Evolutionary conservation across 2,888 invertebrate genomes (phyloP).

Genomic region (Orthonychiurus folsomi): DNA sequence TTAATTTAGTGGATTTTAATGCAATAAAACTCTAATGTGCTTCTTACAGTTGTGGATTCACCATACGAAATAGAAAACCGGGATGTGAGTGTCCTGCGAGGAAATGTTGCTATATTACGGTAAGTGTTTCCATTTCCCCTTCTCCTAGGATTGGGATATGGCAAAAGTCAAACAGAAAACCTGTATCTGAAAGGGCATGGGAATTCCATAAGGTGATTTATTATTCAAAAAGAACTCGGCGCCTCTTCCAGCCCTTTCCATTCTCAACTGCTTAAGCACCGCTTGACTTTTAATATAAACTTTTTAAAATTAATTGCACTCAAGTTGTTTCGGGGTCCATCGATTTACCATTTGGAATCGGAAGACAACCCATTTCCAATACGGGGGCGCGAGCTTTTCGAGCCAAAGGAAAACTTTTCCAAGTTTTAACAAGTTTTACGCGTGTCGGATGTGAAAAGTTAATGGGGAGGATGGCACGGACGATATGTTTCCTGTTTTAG

Average conservation of each 20-base stretch:
- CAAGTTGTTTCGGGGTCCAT: not conserved
- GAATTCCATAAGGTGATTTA: not conserved
- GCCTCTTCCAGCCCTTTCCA: too few relatives aligned
- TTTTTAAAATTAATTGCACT: not conserved
- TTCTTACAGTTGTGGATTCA: constrained; percentile 61
- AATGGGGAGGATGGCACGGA: not conserved
- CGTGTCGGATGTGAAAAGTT: not conserved
- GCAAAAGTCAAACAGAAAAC: too few relatives aligned
- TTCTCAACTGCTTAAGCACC: too few relatives aligned
- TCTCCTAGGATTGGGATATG: too few relatives aligned
- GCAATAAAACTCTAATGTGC: constrained; percentile 17
- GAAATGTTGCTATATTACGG: constrained; percentile 79
- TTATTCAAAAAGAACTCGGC: too few relatives aligned
- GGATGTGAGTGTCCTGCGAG: constrained; percentile 82
- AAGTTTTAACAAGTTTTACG: not conserved
- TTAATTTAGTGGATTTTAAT: constrained; percentile 1
- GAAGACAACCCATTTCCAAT: too few relatives aligned
- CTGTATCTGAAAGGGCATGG: too few relatives aligned
- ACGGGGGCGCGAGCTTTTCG: too few relatives aligned
- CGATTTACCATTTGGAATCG: not conserved
- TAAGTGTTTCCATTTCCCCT: constrained; percentile 38
- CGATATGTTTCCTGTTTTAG: not conserved
- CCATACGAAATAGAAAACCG: constrained; percentile 80
- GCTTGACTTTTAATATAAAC: not conserved
- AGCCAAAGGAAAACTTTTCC: not conserved